These are phyloP conservation scores for Cataglyphis rosenhaueri DNA, from an alignment of 2,888 invertebrate genomes.

Conservation along the genomic window DNA sequence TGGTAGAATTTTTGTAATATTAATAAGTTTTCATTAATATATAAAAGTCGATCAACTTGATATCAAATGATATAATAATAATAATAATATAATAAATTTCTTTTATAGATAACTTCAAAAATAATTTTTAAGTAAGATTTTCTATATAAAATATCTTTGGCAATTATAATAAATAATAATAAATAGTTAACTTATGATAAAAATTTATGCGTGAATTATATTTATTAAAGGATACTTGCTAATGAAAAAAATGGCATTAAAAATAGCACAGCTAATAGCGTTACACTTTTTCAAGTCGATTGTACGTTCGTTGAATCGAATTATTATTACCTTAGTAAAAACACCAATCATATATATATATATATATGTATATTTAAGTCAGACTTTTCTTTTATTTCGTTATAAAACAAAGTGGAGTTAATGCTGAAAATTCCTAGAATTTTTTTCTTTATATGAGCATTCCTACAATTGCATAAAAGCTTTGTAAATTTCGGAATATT, in stretches of 20 bases:
- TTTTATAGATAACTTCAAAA: neutral
- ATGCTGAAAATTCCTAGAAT: slow-evolving; percentile 6
- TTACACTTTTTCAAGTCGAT: neutral
- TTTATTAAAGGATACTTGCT: slow-evolving; percentile 3
- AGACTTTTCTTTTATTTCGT: slow-evolving; percentile 7
- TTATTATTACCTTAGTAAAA: neutral
- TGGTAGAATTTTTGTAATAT: neutral
- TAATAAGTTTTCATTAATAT: neutral
- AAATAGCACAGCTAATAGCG: neutral
- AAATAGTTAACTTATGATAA: slow-evolving; percentile 8
- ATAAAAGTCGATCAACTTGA: neutral
- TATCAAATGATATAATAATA: neutral
- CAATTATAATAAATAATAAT: slow-evolving; percentile 21
- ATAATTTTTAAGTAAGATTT: neutral
- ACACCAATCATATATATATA: neutral
- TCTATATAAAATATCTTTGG: neutral
- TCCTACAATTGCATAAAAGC: slow-evolving; percentile 21
- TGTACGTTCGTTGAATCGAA: neutral
- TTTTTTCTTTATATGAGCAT: slow-evolving; percentile 6
- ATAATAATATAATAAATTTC: neutral
- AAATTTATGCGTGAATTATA: neutral
- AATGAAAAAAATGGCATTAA: neutral
- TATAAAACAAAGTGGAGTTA: neutral
- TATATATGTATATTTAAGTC: neutral
- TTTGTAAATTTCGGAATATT: neutral